Conservation (phyloP, 2,888 invertebrate genomes). For the Morpho achilles region DNA sequence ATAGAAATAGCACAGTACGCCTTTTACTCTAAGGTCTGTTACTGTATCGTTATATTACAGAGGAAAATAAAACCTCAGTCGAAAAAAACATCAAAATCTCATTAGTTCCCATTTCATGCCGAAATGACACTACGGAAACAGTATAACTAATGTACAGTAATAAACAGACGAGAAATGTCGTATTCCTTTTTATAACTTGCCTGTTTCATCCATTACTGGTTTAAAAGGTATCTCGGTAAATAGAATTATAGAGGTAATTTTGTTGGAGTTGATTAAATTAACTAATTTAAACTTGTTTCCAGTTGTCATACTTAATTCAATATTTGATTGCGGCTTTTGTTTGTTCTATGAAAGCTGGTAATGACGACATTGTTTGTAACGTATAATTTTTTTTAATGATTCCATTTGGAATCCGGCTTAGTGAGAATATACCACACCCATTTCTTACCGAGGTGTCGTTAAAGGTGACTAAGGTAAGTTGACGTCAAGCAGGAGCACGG, state of each 20-base stretch:
- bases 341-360: not conserved
- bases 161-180: conserved; percentile 75
- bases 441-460: no score
- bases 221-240: conserved; percentile 61
- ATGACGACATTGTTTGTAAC: no score
- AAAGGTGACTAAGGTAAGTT: no score
- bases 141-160: conserved; percentile 79
- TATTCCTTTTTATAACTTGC: conserved; percentile 77
- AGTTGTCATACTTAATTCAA: not conserved
- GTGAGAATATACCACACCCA: no score
- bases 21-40: conserved; percentile 38
- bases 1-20: conserved; percentile 24
- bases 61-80: conserved; percentile 76
- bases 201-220: conserved; percentile 68
- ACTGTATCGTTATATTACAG: conserved; percentile 38
- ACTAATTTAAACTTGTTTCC: not conserved
- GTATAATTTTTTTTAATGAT: no score
- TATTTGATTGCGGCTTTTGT: not conserved
- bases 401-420: no score
- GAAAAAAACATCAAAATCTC: conserved; percentile 80
- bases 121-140: conserved; percentile 77
- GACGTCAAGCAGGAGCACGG: no score
- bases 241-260: conserved; percentile 31
- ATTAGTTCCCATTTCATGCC: conserved; percentile 78
- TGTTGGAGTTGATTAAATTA: conserved; percentile 7